Conservation (phyloP, 2,113 vertebrate species). For the Bettongia penicillata region DNA sequence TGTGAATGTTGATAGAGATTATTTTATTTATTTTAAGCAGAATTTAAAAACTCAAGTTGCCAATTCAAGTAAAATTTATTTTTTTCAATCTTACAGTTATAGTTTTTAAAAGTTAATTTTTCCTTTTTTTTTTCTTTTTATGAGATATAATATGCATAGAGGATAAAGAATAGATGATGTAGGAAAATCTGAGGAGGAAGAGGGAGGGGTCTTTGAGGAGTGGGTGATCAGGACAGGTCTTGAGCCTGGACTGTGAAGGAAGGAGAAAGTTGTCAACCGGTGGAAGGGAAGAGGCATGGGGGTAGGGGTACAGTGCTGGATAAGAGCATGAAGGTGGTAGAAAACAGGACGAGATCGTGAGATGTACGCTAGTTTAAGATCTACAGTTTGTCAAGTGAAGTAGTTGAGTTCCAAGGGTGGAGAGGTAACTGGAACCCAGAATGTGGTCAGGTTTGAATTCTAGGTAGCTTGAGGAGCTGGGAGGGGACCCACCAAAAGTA, state of each 20-base stretch:
- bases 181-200: not conserved
- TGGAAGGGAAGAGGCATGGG: not conserved
- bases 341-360: not conserved
- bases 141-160: not conserved
- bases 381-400: not conserved
- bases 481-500: not conserved
- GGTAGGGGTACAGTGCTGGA: too few species aligned
- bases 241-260: not conserved
- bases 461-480: not conserved
- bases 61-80: conserved; percentile 21
- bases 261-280: too few species aligned
- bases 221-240: not conserved
- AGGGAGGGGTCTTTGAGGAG: not conserved
- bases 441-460: not conserved
- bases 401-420: not conserved
- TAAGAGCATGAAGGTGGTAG: not conserved
- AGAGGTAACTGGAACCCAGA: not conserved
- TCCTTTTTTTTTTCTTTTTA: too few species aligned
- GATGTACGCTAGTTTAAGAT: not conserved
- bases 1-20: conserved; percentile 5
- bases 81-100: not conserved
- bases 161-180: not conserved
- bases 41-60: not conserved
- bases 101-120: not conserved
- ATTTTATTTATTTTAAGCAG: conserved; percentile 8